Evolutionary conservation across 1,140 invertebrate species (phyloP), one percentile per base, ranked within the genome.

Genomic region (Calliphora vicina): DNA sequence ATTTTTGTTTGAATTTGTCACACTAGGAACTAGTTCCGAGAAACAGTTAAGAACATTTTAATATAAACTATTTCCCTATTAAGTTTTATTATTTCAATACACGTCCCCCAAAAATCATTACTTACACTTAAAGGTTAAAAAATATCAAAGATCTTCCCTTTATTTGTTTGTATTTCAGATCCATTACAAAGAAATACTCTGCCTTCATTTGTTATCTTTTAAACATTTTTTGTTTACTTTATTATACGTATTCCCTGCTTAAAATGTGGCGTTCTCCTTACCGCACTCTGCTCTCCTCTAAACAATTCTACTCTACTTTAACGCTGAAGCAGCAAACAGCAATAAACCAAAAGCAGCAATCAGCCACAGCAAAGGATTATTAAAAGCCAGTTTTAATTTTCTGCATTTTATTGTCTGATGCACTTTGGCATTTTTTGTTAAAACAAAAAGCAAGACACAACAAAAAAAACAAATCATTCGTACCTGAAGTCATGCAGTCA

Each of bases 371-470:
- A 29, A 76, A 35, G 15, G 74, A 78, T 78, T 78, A 78, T 88
- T 89, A 88, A 88, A 89, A 89, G 88, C 88, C 88, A 86, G 88
- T 89, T 89, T 89, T 87, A 87, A 89, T 89, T 89, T 89, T 89
- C 87, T 89, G 87, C 86, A 85, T 87, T 89, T 89, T 89, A 88
- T 81, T 87, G 88, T 82, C 85, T 87, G 88, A 89, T 89, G 88
- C 88, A 89, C 87, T 89, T 89, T 89, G 88, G 88, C 88, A 89
- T 81, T 80, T 83, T 81, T 83, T 80, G 78, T 71, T 35, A 27
- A 43, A 45, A 45, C n/a, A 27, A 17, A 10, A 35, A 73, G 3
- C n/a, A n/a, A n/a, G n/a, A n/a, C n/a, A n/a, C n/a, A 76, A 42
- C 15, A 35, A 76, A 26, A 35, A 76, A 29, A 76, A 42, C 73